Base-by-base conservation (phyloP, 2,888 invertebrate genomes). In the Autographa pulchrina region DNA sequence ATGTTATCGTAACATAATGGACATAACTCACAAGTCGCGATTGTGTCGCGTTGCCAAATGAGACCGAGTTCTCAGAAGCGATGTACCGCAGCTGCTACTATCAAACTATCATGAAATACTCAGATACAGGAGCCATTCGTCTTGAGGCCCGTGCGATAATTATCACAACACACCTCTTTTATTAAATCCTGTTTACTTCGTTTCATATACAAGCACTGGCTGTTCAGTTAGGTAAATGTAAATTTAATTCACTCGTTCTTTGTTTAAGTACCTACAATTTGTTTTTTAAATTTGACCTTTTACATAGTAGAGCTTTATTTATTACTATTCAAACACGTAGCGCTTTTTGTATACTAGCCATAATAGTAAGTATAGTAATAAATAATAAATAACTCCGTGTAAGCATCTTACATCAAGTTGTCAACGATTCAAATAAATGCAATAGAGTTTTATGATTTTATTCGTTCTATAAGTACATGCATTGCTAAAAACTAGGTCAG, bases 51-150 rank as follows among this genome's bases (percentile, higher is more conserved):
- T 71, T 77, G 81, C 80, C 78, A 82, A 85, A 84, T 82, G 73
- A 78, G 82, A 75, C 64, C 75, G 69, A 78, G 9, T 85, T 84
- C 85, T 70, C 32, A 77, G 82, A 84, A 85, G 16, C 62, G 74
- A 72, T 72, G 65, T 79, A 62, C 76, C 58, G 77, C 82, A 81
- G 82, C 81, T 80, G 81, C 65, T 70, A 48, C 65, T 80, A 77
- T 78, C 74, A 63, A 66, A 25, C 25, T 25, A 25, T 25, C 74
- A 81, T 74, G 74, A 75, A 72, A 82, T 78, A 71, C 60, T 56
- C 63, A 62, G 35, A 84, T 48, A 61, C 38, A 25, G 16, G 25
- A 56, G 54, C 31, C 13, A 64, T 72, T 56, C 62, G 52, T 68
- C 62, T 56, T 25, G 31, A 20, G 31, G 59, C 6, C 32, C 58